Evolutionary conservation across 35 echinoderm and acorn worm species (phyloP).

Genomic region (Holothuria glaberrima): DNA sequence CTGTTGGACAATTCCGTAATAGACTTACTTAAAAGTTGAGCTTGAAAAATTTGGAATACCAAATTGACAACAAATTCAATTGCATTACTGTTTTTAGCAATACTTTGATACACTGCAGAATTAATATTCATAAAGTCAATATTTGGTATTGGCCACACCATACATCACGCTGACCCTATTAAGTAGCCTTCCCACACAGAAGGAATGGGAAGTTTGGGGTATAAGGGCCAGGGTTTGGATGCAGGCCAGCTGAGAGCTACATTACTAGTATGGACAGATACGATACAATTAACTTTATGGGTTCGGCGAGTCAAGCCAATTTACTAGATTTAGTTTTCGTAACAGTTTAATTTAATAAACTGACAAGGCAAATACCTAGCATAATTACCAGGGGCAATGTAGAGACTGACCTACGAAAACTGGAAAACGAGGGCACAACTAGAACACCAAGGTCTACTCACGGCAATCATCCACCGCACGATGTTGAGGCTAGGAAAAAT

Average conservation of each 20-base stretch:
- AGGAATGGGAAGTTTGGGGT: slow-evolving; percentile 35
- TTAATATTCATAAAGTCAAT: slow-evolving; percentile 44
- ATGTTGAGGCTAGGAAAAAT: no score
- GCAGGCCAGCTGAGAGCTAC: slow-evolving; percentile 24
- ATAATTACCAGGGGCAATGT: no score
- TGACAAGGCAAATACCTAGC: no score
- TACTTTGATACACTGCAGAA: not conserved
- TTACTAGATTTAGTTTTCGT: no score
- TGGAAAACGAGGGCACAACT: no score
- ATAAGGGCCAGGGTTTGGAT: slow-evolving; percentile 53
- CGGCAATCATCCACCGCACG: no score
- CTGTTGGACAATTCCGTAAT: slow-evolving; percentile 1
- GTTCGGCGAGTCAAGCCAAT: not conserved
- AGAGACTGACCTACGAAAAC: no score
- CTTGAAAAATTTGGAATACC: slow-evolving; percentile 48
- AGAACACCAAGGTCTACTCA: no score
- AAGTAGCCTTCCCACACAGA: slow-evolving; percentile 41
- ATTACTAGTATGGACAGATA: not conserved
- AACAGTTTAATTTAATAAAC: no score
- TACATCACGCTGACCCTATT: slow-evolving; percentile 15
- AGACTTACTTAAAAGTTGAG: slow-evolving; percentile 7
- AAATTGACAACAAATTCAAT: slow-evolving; percentile 39
- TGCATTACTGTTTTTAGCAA: not conserved
- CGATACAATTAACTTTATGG: not conserved
- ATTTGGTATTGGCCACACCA: slow-evolving; percentile 51